Evolutionary conservation across 1,140 invertebrate species (phyloP).

Genomic region (Drosophila mauritiana): DNA sequence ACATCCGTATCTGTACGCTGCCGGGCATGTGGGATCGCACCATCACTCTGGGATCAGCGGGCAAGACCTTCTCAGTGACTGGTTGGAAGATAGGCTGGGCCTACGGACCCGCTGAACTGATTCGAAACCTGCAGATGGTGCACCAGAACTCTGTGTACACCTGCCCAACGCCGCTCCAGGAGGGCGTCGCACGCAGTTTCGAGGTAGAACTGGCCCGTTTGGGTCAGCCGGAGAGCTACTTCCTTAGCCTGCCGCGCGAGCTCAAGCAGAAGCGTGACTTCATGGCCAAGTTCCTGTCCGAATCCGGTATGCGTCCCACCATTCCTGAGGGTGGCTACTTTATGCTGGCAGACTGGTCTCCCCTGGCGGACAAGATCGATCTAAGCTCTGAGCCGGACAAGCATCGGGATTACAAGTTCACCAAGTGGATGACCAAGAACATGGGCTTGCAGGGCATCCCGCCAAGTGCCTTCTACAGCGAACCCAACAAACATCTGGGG

Average conservation of each 20-base stretch:
- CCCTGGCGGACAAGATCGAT: constrained; percentile 88
- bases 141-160: constrained; percentile 98
- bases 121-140: constrained; percentile 92
- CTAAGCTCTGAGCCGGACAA: constrained; percentile 89
- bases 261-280: constrained; percentile 93
- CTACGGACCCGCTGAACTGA: constrained; percentile 92
- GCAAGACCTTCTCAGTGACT: constrained; percentile 98
- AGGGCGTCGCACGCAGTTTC: constrained; percentile 95
- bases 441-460: constrained; percentile 97
- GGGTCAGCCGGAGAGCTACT: constrained; percentile 93
- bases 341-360: constrained; percentile 96
- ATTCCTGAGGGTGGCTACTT: constrained; percentile 99
- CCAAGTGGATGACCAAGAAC: constrained; percentile 97
- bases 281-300: constrained; percentile 90
- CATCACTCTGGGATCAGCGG: constrained; percentile 98
- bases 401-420: constrained; percentile 95
- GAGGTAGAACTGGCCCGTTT: constrained; percentile 92
- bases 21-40: constrained; percentile 99
- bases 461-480: constrained; percentile 96
- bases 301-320: constrained; percentile 95
- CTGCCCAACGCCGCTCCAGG: constrained; percentile 93
- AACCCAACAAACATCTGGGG: constrained; percentile 92
- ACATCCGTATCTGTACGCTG: constrained; percentile 96
- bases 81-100: constrained; percentile 99
- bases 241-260: constrained; percentile 91